Base-by-base conservation (phyloP, 2,888 invertebrate species). In the Melolontha melolontha region DNA sequence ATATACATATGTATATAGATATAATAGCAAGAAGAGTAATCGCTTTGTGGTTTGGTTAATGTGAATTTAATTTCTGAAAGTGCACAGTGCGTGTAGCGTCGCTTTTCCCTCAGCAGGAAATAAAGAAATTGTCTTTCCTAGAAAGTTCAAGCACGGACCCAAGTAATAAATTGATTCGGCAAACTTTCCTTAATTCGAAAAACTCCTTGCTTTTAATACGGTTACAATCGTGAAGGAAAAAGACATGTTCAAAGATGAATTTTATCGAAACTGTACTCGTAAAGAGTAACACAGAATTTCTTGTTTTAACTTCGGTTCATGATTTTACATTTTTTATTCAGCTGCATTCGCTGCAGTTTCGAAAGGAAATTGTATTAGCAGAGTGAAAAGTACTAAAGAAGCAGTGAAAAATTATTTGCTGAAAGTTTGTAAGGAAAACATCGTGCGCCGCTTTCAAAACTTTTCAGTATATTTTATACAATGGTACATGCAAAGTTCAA, bases 161-260 rank as follows among this genome's bases (percentile, higher is more conserved):
- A 59, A 59, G 59, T 59, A 44, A 59, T 59, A 59, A 59, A 59
- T 59, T 59, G 59, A 59, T 59, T 59, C 44, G 44, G 34, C 44
- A 44, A 59, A 59, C 44, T 59, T 59, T 27, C 44, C 44, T 44
- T 59, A 59, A 59, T 44, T 47, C 59, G 59, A 59, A 44, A 59
- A 44, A 14, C 47, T 59, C 59, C 41, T 44, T 42, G 29, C 59
- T 59, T 59, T 57, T 57, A 57, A 55, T 44, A 57, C 42, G 44
- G 57, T 57, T 57, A 42, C 57, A 57, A 57, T 57, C 34, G 29
- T 2, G 14, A 14, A 59, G 42, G 14, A 44, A 44, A 59, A 59
- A 59, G 59, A 44, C 59, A 42, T 17, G 29, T 44, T 44, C 14
- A 29, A 12, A 44, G 29, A 55, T 22, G 41, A 59, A 44, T 39